Evolutionary conservation across 1,140 invertebrate species (phyloP).

Genomic region (Polypedilum vanderplanki): DNA sequence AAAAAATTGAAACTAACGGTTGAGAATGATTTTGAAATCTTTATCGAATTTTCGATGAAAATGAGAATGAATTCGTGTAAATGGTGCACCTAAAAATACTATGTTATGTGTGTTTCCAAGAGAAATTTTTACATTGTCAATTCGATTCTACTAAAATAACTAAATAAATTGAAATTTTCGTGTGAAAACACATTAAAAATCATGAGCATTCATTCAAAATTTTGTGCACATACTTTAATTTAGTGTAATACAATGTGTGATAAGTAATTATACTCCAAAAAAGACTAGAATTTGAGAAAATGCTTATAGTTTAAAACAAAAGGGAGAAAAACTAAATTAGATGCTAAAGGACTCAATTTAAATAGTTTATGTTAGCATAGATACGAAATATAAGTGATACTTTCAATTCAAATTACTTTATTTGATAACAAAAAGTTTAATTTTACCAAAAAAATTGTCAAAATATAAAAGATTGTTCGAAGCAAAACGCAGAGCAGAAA

Average conservation of each 20-base stretch:
- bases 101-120: background rate
- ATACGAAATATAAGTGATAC: constrained; percentile 25
- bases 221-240: constrained; percentile 25
- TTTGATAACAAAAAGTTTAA: constrained; percentile 12
- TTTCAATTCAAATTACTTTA: background rate
- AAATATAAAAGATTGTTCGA: background rate
- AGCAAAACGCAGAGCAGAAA: background rate
- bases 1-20: no score
- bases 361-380: background rate
- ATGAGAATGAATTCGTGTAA: no score
- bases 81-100: background rate
- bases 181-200: constrained; percentile 20
- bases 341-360: background rate
- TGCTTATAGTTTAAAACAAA: constrained; percentile 21
- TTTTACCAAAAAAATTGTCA: constrained; percentile 25
- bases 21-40: no score
- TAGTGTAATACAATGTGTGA: constrained; percentile 23
- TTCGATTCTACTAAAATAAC: background rate
- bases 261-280: constrained; percentile 26
- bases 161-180: background rate
- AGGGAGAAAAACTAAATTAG: constrained; percentile 21
- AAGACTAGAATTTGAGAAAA: constrained; percentile 25
- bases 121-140: constrained; percentile 17
- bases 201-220: constrained; percentile 28
- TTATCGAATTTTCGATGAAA: no score